Evolutionary conservation across 2,888 invertebrate genomes (phyloP).

Genomic region (Mimumesa dahlbomi): DNA sequence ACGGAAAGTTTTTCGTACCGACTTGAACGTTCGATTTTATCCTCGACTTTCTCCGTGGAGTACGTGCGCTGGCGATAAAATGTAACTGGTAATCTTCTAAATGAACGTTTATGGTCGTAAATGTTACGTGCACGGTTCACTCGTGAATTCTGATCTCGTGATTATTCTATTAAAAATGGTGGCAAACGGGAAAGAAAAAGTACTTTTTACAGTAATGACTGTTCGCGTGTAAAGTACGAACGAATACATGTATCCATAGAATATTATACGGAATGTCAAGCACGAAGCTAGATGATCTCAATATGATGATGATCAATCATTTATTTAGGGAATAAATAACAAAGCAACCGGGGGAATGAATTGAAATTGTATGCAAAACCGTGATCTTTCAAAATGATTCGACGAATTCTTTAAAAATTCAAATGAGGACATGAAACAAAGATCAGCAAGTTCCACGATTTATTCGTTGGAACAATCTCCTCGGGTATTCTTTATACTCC

Average conservation of each 20-base stretch:
- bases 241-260: no score
- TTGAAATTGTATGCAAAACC: not conserved
- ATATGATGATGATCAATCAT: not conserved
- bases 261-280: no score
- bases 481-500: constrained; percentile 21
- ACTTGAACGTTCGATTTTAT: constrained; percentile 2
- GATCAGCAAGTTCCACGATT: constrained; percentile 6
- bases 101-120: not conserved
- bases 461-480: constrained; percentile 8
- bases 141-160: no score
- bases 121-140: not conserved
- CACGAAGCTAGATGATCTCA: not conserved
- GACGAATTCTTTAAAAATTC: constrained; percentile 1
- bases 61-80: not conserved
- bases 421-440: constrained; percentile 1
- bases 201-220: no score
- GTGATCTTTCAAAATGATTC: not conserved
- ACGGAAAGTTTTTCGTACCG: constrained; percentile 28
- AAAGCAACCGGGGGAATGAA: not conserved
- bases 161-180: no score
- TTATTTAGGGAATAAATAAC: not conserved
- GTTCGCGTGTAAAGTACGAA: no score
- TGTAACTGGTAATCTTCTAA: not conserved
- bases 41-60: constrained; percentile 1
- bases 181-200: no score